Evolutionary conservation across 2,888 invertebrate genomes (phyloP).

Genomic region (Pteria penguin): DNA sequence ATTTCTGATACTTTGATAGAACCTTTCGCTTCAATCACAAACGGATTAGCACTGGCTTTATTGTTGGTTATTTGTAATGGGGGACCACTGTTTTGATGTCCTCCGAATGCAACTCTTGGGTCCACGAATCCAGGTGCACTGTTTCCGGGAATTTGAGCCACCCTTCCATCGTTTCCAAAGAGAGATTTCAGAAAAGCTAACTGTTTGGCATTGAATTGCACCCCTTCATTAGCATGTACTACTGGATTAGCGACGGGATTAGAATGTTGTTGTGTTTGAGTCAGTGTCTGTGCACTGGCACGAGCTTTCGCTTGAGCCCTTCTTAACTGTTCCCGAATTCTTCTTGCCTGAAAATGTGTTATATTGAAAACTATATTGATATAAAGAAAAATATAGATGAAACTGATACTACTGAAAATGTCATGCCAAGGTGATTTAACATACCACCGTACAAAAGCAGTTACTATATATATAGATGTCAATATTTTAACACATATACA

Average conservation of each 20-base stretch:
- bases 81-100: background rate
- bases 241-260: too few relatives aligned
- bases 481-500: too few relatives aligned
- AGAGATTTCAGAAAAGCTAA: background rate
- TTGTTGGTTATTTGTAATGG: background rate
- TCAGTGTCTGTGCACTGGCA: background rate
- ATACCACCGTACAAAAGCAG: too few relatives aligned
- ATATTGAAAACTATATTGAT: too few relatives aligned
- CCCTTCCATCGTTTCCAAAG: background rate
- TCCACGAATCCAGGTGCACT: background rate
- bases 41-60: conserved; percentile 1
- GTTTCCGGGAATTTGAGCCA: background rate
- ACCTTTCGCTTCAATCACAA: conserved; percentile 28
- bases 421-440: too few relatives aligned
- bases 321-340: background rate
- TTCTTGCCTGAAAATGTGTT: background rate
- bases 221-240: background rate
- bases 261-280: background rate
- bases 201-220: background rate
- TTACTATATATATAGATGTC: too few relatives aligned
- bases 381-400: too few relatives aligned
- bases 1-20: conserved; percentile 25
- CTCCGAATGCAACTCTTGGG: background rate
- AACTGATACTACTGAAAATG: too few relatives aligned
- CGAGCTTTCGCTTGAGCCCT: background rate